Evolutionary conservation across 2,888 invertebrate genomes (phyloP), one percentile per base, ranked within the genome.

Genomic region (Exephanes ischioxanthus): DNA sequence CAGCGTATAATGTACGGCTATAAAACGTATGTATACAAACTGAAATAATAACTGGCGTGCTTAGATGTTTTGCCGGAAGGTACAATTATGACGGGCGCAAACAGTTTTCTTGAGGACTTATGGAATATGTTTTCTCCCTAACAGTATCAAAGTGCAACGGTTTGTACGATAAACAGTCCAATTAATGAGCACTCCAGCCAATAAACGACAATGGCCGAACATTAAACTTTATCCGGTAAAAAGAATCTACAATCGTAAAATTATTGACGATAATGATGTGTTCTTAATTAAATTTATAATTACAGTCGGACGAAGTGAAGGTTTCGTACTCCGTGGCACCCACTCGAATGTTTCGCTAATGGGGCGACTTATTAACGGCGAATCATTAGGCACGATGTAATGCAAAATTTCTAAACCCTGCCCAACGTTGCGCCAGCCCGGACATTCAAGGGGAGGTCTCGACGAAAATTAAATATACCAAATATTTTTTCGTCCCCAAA

Each of bases 301-400:
- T 53, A 19, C n/a, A 53, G n/a, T 53, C 53, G 11, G 72, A 3
- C 1, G 19, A 26, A 16, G 14, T 48, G 61, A 0, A 37, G 1
- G 41, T 61, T 19, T 48, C 30, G 14, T 51, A 16, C 14, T 16
- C 26, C 53, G 55, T 37, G 58, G 16, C 37, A 66, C 75, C 58
- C 77, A 77, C 80, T 58, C 80, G 37, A 77, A 72, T 68, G 51
- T 53, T 77, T 72, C 58, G 51, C 67, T 78, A 63, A 84, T 73
- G 80, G 19, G 67, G 0, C 33, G 67, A 14, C n/a, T 37, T 37
- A 30, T 3, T 33, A 58, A 53, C 41, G 41, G 81, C 77, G 84
- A 84, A 48, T 84, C 79, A 75, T 80, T 80, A 26, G 22, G 11
- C 55, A 9, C 37, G n/a, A 33, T 22, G 6, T 51, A 41, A 80